Evolutionary conservation across 2,113 vertebrate species (phyloP).

Genomic region (Brienomyrus longianalis): DNA sequence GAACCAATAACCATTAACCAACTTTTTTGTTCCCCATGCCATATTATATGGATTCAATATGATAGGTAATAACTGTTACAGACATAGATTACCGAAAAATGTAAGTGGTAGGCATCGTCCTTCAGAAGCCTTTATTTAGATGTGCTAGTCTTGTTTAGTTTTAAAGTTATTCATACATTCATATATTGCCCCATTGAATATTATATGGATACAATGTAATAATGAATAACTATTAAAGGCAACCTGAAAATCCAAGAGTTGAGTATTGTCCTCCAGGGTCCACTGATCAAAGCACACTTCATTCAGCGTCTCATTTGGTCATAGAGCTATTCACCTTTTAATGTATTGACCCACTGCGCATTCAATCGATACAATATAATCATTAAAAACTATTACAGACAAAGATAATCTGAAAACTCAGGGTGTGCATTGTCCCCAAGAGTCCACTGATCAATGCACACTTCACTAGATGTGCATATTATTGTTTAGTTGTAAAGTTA

Average conservation of each 20-base stretch:
- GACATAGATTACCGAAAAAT: not conserved
- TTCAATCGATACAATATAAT: not conserved
- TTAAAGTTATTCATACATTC: too few relatives aligned
- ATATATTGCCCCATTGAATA: too few relatives aligned
- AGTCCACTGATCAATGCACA: not conserved
- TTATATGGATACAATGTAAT: too few relatives aligned
- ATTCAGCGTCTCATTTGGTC: not conserved
- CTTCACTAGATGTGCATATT: not conserved
- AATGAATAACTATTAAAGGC: not conserved
- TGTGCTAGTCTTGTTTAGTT: too few relatives aligned
- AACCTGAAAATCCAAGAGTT: not conserved
- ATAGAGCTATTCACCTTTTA: too few relatives aligned
- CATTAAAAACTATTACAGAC: not conserved
- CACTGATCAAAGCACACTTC: not conserved
- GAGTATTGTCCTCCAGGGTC: not conserved
- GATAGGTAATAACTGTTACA: not conserved
- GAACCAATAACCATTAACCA: too few relatives aligned
- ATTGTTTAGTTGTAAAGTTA: not conserved
- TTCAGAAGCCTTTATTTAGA: too few relatives aligned
- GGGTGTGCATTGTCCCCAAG: not conserved
- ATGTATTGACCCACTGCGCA: too few relatives aligned
- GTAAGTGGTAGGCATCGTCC: too few relatives aligned
- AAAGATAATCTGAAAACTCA: not conserved
- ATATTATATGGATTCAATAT: not conserved
- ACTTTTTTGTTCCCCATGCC: not conserved